Conservation (phyloP, 2,113 vertebrate species). For the Oxyruncus cristatus region DNA sequence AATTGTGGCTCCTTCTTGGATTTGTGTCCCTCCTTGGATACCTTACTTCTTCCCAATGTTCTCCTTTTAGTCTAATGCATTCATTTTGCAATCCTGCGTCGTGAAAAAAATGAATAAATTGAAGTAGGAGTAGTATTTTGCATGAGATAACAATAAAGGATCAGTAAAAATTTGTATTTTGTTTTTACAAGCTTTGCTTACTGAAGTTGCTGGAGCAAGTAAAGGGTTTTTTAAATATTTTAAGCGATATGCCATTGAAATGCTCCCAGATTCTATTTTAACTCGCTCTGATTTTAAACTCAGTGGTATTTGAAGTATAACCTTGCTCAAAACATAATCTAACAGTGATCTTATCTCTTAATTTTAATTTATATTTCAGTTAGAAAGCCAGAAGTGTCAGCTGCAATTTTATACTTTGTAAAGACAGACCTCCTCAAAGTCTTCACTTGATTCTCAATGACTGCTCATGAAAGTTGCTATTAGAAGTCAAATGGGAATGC, state of each 20-base stretch:
- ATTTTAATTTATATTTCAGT: background rate
- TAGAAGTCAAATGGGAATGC: background rate
- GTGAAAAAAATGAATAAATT: background rate
- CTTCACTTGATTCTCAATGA: background rate
- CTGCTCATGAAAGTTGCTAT: background rate
- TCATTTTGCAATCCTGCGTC: background rate
- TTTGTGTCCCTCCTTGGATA: background rate
- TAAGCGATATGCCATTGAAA: background rate
- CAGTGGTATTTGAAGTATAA: background rate
- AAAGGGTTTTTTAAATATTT: background rate
- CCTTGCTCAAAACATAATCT: background rate
- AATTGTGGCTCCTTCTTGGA: background rate
- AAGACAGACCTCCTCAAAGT: background rate
- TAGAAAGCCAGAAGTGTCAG: background rate
- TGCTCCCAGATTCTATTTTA: background rate
- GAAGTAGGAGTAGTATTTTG: background rate
- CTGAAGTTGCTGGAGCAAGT: background rate
- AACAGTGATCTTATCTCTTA: background rate
- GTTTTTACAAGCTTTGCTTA: background rate
- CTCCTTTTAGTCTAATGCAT: background rate
- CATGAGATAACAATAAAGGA: background rate
- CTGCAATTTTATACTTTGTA: background rate
- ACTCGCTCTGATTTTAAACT: background rate
- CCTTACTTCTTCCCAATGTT: background rate
- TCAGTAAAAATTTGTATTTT: background rate